Evolutionary conservation across 2,113 vertebrate genomes (phyloP), one percentile per base, ranked within the genome.

Genomic region (Pluvialis apricaria): DNA sequence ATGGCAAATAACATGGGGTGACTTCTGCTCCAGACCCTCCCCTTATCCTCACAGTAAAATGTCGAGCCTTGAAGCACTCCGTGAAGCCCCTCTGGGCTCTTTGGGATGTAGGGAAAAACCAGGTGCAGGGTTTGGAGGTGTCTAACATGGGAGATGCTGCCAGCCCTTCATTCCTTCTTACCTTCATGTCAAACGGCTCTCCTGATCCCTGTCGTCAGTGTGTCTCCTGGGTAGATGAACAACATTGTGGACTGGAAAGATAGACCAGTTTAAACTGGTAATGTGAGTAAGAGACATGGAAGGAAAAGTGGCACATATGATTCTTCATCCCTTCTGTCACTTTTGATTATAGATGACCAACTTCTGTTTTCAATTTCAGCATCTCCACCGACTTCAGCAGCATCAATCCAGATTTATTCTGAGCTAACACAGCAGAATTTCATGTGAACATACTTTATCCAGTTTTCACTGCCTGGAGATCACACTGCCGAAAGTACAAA

Each of bases 351-450:
- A 69, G 62, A 69, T 55, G 36, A 85, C 57, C 3, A 20, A 82
- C 49, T 95, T 95, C 82, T 96, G 96, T 72, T 95, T 95, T 89
- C 72, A 92, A 36, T 96, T 96, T 92, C 76, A 92, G 49, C 26
- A 28, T 84, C 80, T 84, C 82, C 61, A 78, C 14, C 1, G 4
- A 18, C 61, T 82, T 81, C 88, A 84, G 47, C 76, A 86, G 80
- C 79, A 69, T 47, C 44, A 26, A 8, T 61, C 64, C 69, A 84
- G 47, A 44, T 61, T 92, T 57, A 47, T 25, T 66, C 42, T 40
- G 66, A 77, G 65, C 64, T 70, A 96, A 64, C 55, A 61, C 29
- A 79, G 78, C 49, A 89, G 57, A 94, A 91, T 72, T 91, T 71
- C 81, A 78, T 19, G 10, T 65, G 72, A 88, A 80, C 36, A 26